Percentiles rank a stretch among this genome's conserved stretches.
Conservation (phyloP, 2,797 vertebrate genomes). For the Sebastes steindachneri region DNA sequence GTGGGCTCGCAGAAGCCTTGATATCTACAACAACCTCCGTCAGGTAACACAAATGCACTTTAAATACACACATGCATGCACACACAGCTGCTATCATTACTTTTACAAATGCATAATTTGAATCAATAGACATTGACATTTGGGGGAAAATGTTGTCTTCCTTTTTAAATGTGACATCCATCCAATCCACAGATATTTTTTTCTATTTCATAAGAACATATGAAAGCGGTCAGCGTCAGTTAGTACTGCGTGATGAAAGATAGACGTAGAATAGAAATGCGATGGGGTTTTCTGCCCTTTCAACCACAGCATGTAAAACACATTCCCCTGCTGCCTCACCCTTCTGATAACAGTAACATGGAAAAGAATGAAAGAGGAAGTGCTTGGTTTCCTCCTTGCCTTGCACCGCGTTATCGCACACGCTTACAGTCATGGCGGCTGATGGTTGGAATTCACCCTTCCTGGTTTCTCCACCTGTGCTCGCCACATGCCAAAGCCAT, state of each 20-base stretch:
- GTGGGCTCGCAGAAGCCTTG: conserved; percentile 75
- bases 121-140: not conserved
- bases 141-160: not conserved
- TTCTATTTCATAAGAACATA: not conserved
- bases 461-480: conserved; percentile 58
- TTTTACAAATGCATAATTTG: not conserved
- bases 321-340: conserved; percentile 29
- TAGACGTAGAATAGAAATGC: not conserved
- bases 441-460: conserved; percentile 68
- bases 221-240: not conserved
- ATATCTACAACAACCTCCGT: conserved; percentile 90
- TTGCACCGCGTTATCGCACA: conserved; percentile 25
- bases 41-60: conserved; percentile 82
- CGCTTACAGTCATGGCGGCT: conserved; percentile 39
- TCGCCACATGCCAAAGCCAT: conserved; percentile 39
- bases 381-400: conserved; percentile 62
- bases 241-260: not conserved
- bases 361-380: conserved; percentile 77
- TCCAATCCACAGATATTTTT: not conserved
- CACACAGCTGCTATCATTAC: not conserved
- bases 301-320: conserved; percentile 5
- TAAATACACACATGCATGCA: not conserved
- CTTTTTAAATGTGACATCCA: not conserved
- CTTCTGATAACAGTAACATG: conserved; percentile 57
- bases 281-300: not conserved